Evolutionary conservation across 1,140 invertebrate genomes (phyloP).

Genomic region (Pseudomyrmex sp.): DNA sequence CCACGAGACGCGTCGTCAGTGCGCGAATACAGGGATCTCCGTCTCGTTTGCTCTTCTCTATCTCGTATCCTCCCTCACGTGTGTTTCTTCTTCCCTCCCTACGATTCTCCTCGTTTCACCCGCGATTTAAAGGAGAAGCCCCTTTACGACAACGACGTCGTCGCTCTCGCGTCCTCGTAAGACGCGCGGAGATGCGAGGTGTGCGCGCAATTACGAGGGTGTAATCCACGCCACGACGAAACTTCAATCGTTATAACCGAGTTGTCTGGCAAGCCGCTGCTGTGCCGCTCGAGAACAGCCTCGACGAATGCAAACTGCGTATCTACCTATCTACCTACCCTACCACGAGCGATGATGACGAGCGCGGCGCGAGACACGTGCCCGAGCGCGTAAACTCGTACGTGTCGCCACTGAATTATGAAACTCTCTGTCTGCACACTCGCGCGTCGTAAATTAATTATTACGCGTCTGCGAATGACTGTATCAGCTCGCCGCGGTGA

Average conservation of each 20-base stretch:
- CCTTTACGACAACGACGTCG: background rate
- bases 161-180: constrained; percentile 13
- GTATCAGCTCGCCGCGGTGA: constrained; percentile 23
- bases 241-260: constrained; percentile 80
- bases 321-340: constrained; percentile 28
- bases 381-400: constrained; percentile 62
- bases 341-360: constrained; percentile 58
- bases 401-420: constrained; percentile 66
- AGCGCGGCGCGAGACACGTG: constrained; percentile 65
- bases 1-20: constrained; percentile 5
- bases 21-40: constrained; percentile 47
- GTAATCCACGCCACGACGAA: constrained; percentile 71
- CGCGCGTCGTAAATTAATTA: constrained; percentile 66
- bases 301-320: constrained; percentile 68
- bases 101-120: constrained; percentile 50
- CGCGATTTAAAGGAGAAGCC: constrained; percentile 48
- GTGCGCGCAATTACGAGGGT: constrained; percentile 69
- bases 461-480: constrained; percentile 50
- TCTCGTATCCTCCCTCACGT: background rate
- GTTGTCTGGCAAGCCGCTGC: constrained; percentile 70
- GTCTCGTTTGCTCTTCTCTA: background rate
- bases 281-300: constrained; percentile 69
- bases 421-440: constrained; percentile 29
- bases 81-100: background rate
- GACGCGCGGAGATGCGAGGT: constrained; percentile 41